phyloP scores from a whole-genome alignment of 2,888 invertebrate genomes.

The Rugalucina vietnamica region DNA sequence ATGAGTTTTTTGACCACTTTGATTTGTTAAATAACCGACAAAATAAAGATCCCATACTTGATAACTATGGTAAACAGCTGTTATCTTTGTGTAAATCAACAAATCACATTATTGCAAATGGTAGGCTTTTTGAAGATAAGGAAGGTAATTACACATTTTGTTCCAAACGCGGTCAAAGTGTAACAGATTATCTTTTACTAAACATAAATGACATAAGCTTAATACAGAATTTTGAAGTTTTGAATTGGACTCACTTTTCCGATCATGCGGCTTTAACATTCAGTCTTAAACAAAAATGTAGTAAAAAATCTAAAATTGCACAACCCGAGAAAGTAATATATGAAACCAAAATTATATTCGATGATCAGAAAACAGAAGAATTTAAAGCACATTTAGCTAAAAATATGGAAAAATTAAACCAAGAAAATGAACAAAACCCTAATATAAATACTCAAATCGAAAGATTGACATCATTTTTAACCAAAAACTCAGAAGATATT shows the following conservation, averaged over 20 bases:
- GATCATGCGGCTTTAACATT: not conserved
- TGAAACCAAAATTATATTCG: not conserved
- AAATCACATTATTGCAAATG: constrained; percentile 1
- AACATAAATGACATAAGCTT: not conserved
- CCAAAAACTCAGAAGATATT: not conserved
- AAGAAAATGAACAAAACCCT: not conserved
- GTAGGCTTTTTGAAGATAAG: not conserved
- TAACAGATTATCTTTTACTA: not conserved
- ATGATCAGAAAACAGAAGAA: not conserved
- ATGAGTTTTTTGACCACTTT: not conserved
- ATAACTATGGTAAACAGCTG: not conserved
- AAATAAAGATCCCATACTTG: not conserved
- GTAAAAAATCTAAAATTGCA: not conserved
- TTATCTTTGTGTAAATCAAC: not conserved
- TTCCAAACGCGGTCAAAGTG: not conserved
- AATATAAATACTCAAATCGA: not conserved
- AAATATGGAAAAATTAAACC: not conserved
- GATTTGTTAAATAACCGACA: not conserved
- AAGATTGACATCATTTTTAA: not conserved
- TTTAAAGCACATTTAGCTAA: not conserved
- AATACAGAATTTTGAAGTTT: not conserved
- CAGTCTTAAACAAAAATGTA: not conserved
- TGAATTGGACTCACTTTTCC: not conserved
- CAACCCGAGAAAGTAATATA: too few relatives aligned
- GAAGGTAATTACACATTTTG: not conserved